Percentiles rank a stretch among this genome's conserved stretches.
Evolutionary conservation across 2,797 vertebrate genomes (phyloP).

Genomic region (Clarias platycephalus): DNA sequence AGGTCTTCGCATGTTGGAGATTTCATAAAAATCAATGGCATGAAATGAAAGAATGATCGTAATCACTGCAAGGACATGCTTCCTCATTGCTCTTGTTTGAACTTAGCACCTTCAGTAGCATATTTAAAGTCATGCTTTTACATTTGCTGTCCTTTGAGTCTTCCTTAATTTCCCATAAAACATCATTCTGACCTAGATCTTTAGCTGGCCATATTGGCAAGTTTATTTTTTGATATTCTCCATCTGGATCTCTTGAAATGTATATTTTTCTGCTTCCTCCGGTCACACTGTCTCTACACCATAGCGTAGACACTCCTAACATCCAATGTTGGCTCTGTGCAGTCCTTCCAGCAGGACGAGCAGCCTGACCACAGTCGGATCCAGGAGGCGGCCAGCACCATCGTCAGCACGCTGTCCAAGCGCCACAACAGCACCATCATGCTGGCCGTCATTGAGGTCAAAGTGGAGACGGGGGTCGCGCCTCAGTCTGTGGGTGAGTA

Average conservation of each 20-base stretch:
- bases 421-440: conserved; percentile 90
- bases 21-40: conserved; percentile 20
- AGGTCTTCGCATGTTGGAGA: conserved; percentile 50
- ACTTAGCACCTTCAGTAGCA: background rate
- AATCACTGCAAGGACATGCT: background rate
- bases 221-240: background rate
- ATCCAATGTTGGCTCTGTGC: conserved; percentile 33
- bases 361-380: conserved; percentile 85
- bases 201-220: background rate
- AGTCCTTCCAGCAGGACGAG: conserved; percentile 89
- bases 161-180: background rate
- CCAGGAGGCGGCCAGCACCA: conserved; percentile 83
- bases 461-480: conserved; percentile 86
- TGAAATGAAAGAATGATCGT: conserved; percentile 10
- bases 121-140: background rate
- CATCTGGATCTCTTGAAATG: background rate
- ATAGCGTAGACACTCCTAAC: conserved; percentile 1
- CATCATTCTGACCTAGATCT: background rate
- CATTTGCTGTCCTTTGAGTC: background rate
- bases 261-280: background rate
- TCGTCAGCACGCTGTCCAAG: conserved; percentile 87
- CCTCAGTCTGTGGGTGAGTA: conserved; percentile 77
- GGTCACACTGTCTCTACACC: background rate
- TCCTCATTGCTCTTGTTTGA: background rate
- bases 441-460: conserved; percentile 91